Evolutionary conservation across 2,888 invertebrate species (phyloP), one percentile per base, ranked within the genome.

Genomic region (Sarcophaga variegata): DNA sequence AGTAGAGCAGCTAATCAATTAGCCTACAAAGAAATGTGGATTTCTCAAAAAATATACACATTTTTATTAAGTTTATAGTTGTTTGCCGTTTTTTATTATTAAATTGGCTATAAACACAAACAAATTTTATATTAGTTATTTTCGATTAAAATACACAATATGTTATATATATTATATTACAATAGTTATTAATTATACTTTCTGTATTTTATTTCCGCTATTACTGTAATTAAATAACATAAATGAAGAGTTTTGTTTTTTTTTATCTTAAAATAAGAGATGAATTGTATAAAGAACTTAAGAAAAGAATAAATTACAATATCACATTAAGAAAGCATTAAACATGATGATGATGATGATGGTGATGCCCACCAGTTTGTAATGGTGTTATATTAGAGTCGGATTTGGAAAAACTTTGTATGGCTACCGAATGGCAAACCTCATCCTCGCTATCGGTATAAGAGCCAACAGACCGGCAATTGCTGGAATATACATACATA

Each of bases 401-500:
- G 60, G 92, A 92, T 87, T 90, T 92, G 71, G 91, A 92, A 88
- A 91, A 91, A 81, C 83, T 89, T 47, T 92, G 91, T 83, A 60
- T 90, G 87, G 79, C 87, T 90, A 59, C 67, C 3, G 87, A 67
- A 45, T 84, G 82, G 25, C 84, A 80, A 49, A 84, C 69, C 20
- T 91, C 92, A 5, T 90, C 92, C 88, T 92, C 92, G 54, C 90
- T 89, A 88, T 93, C 93, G 12, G 93, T 91, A 89, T 92, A 93
- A 74, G 93, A 93, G 76, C 93, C 93, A 78, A 91, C 92, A 25
- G 93, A 93, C n/a, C 93, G 92, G 79, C 91, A 91, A 79, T 89
- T 90, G 27, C 92, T 92, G 62, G 10, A 89, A 80, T 4, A 72
- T n/a, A 4, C 25, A 59, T 37, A 78, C 83, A 72, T 22, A 4